These are phyloP conservation scores for Pyrrhia umbra DNA, from an alignment of 2,888 invertebrate species.

Conservation along the genomic window DNA sequence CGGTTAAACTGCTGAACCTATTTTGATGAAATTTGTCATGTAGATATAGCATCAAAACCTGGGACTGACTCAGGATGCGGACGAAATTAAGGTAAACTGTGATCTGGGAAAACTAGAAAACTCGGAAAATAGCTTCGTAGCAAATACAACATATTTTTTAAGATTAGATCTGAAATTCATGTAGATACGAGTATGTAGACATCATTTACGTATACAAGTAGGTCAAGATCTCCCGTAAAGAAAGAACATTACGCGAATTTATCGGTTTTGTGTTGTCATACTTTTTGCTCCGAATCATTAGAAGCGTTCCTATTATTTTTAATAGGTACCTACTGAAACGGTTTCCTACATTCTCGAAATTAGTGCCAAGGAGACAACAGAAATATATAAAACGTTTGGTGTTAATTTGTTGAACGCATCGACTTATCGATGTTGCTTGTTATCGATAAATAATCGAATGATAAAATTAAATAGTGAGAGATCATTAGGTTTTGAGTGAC, in stretches of 20 bases:
- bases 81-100: too few relatives aligned
- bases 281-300: neutral
- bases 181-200: too few relatives aligned
- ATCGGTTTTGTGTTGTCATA: constrained; percentile 16
- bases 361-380: constrained; percentile 53
- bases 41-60: too few relatives aligned
- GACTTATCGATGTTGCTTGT: neutral
- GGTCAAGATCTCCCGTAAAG: constrained; percentile 28
- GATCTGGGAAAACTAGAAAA: too few relatives aligned
- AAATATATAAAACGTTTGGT: constrained; percentile 20
- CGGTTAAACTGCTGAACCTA: too few relatives aligned
- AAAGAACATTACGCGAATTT: constrained; percentile 15
- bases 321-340: constrained; percentile 5
- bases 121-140: too few relatives aligned
- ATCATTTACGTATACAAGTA: constrained; percentile 19
- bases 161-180: neutral
- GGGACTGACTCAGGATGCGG: too few relatives aligned
- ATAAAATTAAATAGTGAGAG: neutral
- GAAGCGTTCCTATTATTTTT: constrained; percentile 5
- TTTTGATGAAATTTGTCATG: too few relatives aligned
- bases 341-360: constrained; percentile 28
- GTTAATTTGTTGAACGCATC: neutral
- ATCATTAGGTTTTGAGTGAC: neutral
- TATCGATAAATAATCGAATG: neutral
- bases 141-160: too few relatives aligned